Percentiles rank a stretch among this genome's conserved stretches.
These are phyloP conservation scores for Brachycybe producta DNA, from an alignment of 2,888 invertebrate genomes.

Conservation along the genomic window DNA sequence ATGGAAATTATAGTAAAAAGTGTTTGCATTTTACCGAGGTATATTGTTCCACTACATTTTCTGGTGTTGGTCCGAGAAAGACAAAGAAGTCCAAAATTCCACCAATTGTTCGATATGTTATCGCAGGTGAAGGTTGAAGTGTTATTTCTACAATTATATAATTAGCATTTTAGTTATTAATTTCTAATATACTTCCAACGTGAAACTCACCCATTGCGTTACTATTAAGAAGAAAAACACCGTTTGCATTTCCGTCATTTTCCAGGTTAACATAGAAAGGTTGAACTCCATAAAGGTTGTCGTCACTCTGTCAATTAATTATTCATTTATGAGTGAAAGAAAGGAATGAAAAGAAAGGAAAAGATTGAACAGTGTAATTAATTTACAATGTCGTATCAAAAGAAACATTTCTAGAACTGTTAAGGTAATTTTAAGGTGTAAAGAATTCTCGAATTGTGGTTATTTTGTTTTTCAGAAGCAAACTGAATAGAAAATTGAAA, in stretches of 20 bases:
- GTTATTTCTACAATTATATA: slow-evolving; percentile 49
- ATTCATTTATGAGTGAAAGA: not conserved
- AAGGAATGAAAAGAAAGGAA: too few relatives aligned
- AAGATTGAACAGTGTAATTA: not conserved
- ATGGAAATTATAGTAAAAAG: too few relatives aligned
- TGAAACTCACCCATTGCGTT: slow-evolving; percentile 86
- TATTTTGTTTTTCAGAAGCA: too few relatives aligned
- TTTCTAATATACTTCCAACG: not conserved
- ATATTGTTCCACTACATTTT: slow-evolving; percentile 50
- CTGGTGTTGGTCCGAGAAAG: slow-evolving; percentile 60
- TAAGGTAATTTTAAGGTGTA: too few relatives aligned
- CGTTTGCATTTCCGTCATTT: slow-evolving; percentile 52
- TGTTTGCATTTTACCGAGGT: too few relatives aligned
- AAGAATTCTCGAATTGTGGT: too few relatives aligned
- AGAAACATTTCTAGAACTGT: too few relatives aligned
- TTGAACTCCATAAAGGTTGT: slow-evolving; percentile 64
- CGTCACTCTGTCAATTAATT: slow-evolving; percentile 36
- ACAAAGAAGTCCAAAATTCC: slow-evolving; percentile 68
- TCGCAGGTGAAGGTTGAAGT: slow-evolving; percentile 61
- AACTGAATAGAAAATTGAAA: too few relatives aligned
- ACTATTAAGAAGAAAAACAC: slow-evolving; percentile 65
- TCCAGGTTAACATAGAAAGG: slow-evolving; percentile 68
- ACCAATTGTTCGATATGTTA: slow-evolving; percentile 70
- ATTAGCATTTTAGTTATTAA: not conserved
- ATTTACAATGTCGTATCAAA: not conserved